phyloP scores from a whole-genome alignment of 2,797 vertebrate species.

The Gymnothorax javanicus region DNA sequence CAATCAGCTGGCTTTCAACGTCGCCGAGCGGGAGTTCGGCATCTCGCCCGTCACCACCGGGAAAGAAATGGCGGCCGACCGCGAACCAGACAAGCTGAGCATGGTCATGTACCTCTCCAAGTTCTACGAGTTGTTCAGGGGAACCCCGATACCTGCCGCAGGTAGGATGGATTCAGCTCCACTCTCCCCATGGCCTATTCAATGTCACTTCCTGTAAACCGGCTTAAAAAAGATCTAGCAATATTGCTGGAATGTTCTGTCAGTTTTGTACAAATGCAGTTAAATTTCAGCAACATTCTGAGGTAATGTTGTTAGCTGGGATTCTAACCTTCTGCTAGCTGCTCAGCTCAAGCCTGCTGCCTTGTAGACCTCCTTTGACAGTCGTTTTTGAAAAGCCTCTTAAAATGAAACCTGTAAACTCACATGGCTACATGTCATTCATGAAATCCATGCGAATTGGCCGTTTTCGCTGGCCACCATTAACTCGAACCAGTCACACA shows the following conservation, averaged over 20 bases:
- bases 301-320: neutral
- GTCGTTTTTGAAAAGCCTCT: neutral
- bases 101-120: slow-evolving; percentile 97
- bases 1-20: slow-evolving; percentile 91
- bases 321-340: neutral
- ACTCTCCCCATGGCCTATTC: no score
- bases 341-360: neutral
- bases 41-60: slow-evolving; percentile 91
- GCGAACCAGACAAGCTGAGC: slow-evolving; percentile 89
- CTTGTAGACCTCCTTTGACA: neutral
- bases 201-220: neutral
- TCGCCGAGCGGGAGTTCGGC: slow-evolving; percentile 86
- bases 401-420: neutral
- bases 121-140: slow-evolving; percentile 90
- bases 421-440: neutral
- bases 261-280: neutral
- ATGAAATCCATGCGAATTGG: neutral
- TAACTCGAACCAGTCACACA: neutral
- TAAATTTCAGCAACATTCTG: neutral
- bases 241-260: no score
- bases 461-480: neutral
- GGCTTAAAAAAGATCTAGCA: no score
- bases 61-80: slow-evolving; percentile 78
- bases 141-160: slow-evolving; percentile 65
- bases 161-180: slow-evolving; percentile 66